Percentiles rank a stretch among this genome's conserved stretches.
Evolutionary conservation across 2,113 vertebrate species (phyloP).

Genomic region (Sander vitreus): DNA sequence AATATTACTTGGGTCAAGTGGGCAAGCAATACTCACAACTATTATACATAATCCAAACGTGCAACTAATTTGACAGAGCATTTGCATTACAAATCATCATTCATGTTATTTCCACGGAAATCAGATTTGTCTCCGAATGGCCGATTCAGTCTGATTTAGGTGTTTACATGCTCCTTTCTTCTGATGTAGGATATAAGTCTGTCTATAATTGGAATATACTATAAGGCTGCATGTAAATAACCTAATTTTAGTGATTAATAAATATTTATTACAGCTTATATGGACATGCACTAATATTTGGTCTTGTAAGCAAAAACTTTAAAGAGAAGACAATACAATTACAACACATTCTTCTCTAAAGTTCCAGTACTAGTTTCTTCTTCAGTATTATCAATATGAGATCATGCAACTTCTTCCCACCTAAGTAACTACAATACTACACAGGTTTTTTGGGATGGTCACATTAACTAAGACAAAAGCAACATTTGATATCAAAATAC

Average conservation of each 20-base stretch:
- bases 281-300: background rate
- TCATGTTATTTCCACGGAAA: background rate
- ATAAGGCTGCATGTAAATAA: slow-evolving; percentile 5
- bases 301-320: background rate
- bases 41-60: slow-evolving; percentile 16
- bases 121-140: background rate
- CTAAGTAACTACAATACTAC: slow-evolving; percentile 5
- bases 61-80: slow-evolving; percentile 11
- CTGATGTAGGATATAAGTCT: slow-evolving; percentile 3
- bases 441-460: slow-evolving; percentile 22
- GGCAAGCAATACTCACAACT: background rate
- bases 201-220: slow-evolving; percentile 35
- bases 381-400: slow-evolving; percentile 12
- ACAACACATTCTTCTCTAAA: background rate
- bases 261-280: slow-evolving; percentile 29
- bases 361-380: background rate
- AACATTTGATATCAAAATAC: slow-evolving; percentile 48
- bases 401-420: background rate
- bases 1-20: background rate
- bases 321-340: background rate
- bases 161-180: slow-evolving; percentile 27
- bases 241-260: slow-evolving; percentile 15
- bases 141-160: slow-evolving; percentile 9
- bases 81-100: slow-evolving; percentile 14
- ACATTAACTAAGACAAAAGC: slow-evolving; percentile 54